Base-by-base conservation (phyloP, 2,797 vertebrate genomes). In the Huso huso region DNA sequence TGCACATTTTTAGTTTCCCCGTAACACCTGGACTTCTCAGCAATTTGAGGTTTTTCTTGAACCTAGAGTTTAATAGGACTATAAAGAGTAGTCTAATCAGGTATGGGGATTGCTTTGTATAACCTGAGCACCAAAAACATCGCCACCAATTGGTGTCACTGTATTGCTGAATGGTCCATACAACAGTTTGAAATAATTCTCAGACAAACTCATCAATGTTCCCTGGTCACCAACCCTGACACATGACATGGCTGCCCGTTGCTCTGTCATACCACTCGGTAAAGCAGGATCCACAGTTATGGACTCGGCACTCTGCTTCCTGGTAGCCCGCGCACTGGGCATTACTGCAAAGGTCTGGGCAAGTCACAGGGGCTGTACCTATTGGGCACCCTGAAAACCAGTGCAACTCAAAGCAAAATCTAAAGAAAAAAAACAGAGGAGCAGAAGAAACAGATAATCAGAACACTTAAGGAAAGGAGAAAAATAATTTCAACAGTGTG, bases 371-470 rank as follows among this genome's bases (percentile, higher is more conserved):
- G 1, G 70, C 62, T 10, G 76, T 77, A 65, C 82, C 80, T 51
- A 81, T 69, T 9, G 74, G 79, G 69, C 81, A 84, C 59, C 76
- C 72, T 15, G 77, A 77, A 70, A 81, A 82, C 78, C 79, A 80
- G 70, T 77, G 77, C 65, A 81, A 73, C 71, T 79, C 75, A 71
- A 81, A 81, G 68, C 75, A 82, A 68, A 81, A 81, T 74, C 78
- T 78, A 63, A 15, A 51, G 63, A 49, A 61, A 37, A 37, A 13
- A 58, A 49, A 70, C 15, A 53, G 4, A 61, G 12, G 48, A 15
- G 8, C 6, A 13, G 48, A 49, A 49, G 12, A n/a, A 10, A 53
- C 10, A 48, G 15, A 37, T 37, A 37, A 37, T 37, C 37, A 37
- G 37, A 37, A 37, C 37, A 37, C 37, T 18, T 37, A 37, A 37